phyloP scores from a whole-genome alignment of 2,113 vertebrate genomes.

The Pitta sordida region DNA sequence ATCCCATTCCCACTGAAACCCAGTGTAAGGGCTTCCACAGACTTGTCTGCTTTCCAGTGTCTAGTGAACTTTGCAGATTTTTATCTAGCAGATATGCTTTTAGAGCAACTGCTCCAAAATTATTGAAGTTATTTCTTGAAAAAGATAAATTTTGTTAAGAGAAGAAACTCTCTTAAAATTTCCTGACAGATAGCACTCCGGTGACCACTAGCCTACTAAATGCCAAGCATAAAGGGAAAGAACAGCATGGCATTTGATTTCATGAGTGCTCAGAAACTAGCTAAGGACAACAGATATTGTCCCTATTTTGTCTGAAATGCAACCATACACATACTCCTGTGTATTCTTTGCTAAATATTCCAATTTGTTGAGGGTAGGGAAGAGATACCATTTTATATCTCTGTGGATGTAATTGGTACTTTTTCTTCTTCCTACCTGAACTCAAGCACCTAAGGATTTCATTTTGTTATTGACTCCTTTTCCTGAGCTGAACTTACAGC shows the following conservation, averaged over 20 bases:
- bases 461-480: not conserved
- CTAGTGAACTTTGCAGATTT: not conserved
- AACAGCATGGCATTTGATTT: not conserved
- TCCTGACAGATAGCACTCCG: not conserved
- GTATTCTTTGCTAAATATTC: not conserved
- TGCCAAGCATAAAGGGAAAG: not conserved
- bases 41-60: not conserved
- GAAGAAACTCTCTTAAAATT: not conserved
- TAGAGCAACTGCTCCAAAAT: not conserved
- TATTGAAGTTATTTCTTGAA: not conserved
- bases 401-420: not conserved
- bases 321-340: not conserved
- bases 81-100: not conserved
- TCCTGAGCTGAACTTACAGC: not conserved
- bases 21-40: not conserved
- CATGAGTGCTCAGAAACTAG: not conserved
- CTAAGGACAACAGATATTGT: not conserved
- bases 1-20: not conserved
- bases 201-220: not conserved
- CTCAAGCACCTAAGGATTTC: not conserved
- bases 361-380: not conserved
- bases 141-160: not conserved
- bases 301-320: constrained; percentile 1
- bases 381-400: not conserved
- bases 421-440: not conserved